A percentile compares a stretch with the other conserved stretches of the same genome.
Conservation (phyloP, 1,140 invertebrate genomes). For the Leptopilina boulardi region DNA sequence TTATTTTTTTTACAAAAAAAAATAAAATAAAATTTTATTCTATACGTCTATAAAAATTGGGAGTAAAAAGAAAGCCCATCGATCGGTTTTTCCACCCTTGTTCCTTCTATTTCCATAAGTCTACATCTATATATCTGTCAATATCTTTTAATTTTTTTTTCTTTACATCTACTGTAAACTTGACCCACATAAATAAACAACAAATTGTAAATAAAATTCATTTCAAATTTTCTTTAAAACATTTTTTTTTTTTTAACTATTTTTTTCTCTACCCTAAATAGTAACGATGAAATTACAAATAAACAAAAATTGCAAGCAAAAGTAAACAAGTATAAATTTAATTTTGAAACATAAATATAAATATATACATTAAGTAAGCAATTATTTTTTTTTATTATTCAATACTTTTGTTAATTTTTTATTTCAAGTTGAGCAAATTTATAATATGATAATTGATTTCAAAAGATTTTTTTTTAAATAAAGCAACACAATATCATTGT, state of each 20-base stretch:
- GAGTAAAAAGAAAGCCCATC: slow-evolving; percentile 1
- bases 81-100: slow-evolving; percentile 10
- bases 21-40: background rate
- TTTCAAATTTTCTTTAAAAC: too few relatives aligned
- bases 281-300: too few relatives aligned
- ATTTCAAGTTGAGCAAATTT: background rate
- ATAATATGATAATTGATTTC: background rate
- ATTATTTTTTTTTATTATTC: background rate
- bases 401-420: background rate
- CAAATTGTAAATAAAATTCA: background rate
- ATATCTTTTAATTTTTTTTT: background rate
- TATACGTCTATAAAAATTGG: background rate
- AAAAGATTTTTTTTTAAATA: background rate
- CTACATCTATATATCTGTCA: background rate
- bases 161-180: background rate
- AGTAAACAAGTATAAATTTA: too few relatives aligned
- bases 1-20: background rate
- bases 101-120: slow-evolving; percentile 14
- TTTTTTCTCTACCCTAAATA: too few relatives aligned
- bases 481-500: background rate
- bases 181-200: background rate
- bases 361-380: background rate
- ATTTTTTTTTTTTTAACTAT: too few relatives aligned
- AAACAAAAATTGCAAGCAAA: too few relatives aligned
- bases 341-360: too few relatives aligned